phyloP scores from a whole-genome alignment of 2,797 vertebrate species.

The Anguilla marmorata region DNA sequence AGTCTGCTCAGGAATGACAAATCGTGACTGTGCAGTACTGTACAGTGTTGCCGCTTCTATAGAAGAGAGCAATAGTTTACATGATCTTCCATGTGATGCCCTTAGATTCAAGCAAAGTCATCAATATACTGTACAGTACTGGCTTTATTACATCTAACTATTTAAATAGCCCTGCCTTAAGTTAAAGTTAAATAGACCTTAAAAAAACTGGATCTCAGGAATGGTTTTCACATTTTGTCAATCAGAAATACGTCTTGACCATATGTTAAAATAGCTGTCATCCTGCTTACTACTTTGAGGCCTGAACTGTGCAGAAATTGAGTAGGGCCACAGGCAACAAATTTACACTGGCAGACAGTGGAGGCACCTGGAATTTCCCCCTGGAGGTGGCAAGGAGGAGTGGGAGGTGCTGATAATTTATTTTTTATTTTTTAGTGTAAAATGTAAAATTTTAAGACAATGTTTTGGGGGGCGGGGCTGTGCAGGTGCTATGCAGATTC shows the following conservation, averaged over 20 bases:
- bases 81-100: not conserved
- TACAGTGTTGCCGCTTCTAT: not conserved
- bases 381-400: too few relatives aligned
- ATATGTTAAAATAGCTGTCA: not conserved
- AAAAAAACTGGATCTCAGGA: not conserved
- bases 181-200: not conserved
- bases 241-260: not conserved
- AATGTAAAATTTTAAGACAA: too few relatives aligned
- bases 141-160: too few relatives aligned
- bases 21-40: not conserved
- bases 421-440: too few relatives aligned
- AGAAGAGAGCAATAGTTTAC: not conserved
- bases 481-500: too few relatives aligned
- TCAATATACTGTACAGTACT: not conserved
- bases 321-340: not conserved
- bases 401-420: too few relatives aligned
- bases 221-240: not conserved
- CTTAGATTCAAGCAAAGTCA: not conserved
- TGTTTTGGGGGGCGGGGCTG: too few relatives aligned
- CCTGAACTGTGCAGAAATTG: not conserved
- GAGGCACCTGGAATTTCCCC: too few relatives aligned
- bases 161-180: not conserved
- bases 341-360: too few relatives aligned
- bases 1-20: not conserved
- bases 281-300: not conserved